Conservation (phyloP, 1,140 invertebrate genomes). For the Danaus melanippus region DNA sequence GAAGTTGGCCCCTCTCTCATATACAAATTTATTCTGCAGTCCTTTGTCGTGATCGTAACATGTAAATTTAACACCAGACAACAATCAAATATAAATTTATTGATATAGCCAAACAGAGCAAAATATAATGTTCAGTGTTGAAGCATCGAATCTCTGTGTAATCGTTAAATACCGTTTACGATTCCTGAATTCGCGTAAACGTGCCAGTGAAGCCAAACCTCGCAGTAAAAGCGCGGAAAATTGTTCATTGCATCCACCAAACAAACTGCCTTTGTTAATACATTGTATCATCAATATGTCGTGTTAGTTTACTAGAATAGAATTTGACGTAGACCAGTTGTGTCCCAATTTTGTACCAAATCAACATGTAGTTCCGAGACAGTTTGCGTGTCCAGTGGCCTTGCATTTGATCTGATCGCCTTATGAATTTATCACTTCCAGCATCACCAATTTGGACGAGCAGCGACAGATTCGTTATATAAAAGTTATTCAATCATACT, state of each 20-base stretch:
- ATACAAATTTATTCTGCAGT: not conserved
- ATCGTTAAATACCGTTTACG: slow-evolving; percentile 40
- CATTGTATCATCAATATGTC: slow-evolving; percentile 54
- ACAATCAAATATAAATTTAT: too few species aligned
- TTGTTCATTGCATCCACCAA: slow-evolving; percentile 31
- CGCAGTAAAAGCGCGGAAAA: slow-evolving; percentile 34
- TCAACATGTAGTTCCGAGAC: slow-evolving; percentile 33
- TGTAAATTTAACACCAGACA: too few species aligned
- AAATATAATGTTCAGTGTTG: slow-evolving; percentile 1
- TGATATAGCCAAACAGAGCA: too few species aligned
- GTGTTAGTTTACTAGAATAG: slow-evolving; percentile 42
- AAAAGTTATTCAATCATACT: slow-evolving; percentile 27
- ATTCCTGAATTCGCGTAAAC: slow-evolving; percentile 36
- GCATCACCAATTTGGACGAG: not conserved
- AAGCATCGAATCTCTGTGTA: slow-evolving; percentile 21
- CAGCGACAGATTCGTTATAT: slow-evolving; percentile 8
- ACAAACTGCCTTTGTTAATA: slow-evolving; percentile 39
- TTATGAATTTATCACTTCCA: slow-evolving; percentile 23
- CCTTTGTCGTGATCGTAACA: too few species aligned
- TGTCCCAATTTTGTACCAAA: slow-evolving; percentile 49
- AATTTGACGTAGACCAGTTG: slow-evolving; percentile 54
- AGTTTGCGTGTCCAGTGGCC: slow-evolving; percentile 33
- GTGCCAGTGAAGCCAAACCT: slow-evolving; percentile 25
- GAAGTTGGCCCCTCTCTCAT: slow-evolving; percentile 6
- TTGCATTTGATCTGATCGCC: slow-evolving; percentile 42